These are phyloP conservation scores for Onychomys torridus DNA, from an alignment of 2,797 vertebrate species.

Conservation along the genomic window DNA sequence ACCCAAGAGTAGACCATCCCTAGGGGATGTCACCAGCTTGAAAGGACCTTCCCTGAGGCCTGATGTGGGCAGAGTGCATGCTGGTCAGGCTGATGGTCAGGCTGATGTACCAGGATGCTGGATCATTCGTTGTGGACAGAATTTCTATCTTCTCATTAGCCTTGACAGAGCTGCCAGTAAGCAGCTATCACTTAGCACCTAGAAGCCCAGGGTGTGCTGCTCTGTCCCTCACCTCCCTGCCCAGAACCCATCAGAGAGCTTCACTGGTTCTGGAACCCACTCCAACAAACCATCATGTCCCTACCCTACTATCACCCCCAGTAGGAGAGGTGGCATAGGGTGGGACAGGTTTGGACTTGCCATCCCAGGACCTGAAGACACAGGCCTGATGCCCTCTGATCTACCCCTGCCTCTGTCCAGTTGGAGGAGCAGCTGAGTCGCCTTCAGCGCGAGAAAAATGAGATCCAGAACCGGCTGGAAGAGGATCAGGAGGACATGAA, in stretches of 20 bases:
- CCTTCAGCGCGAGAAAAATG: conserved; percentile 97
- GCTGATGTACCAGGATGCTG: neutral
- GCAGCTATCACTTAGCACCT: conserved; percentile 58
- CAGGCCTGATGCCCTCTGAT: neutral
- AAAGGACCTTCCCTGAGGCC: conserved; percentile 31
- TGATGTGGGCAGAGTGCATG: neutral
- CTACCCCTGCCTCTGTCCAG: conserved; percentile 85
- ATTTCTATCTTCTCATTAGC: conserved; percentile 71
- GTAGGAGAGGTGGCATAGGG: neutral
- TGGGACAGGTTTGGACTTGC: neutral
- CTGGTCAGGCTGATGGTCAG: conserved; percentile 38
- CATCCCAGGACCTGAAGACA: neutral
- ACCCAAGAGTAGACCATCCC: neutral
- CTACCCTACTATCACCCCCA: neutral
- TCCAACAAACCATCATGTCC: neutral
- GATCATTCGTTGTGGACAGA: conserved; percentile 62
- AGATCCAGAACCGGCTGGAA: conserved; percentile 96
- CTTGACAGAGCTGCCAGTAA: conserved; percentile 59
- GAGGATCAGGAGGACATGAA: conserved; percentile 99
- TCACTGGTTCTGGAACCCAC: neutral
- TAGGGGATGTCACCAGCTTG: neutral
- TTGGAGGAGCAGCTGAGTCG: conserved; percentile 98
- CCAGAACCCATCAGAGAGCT: neutral
- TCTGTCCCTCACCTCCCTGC: conserved; percentile 8
- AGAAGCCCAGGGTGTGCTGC: neutral